Conservation (phyloP, 2,888 invertebrate genomes). For the Phytoseiulus persimilis region DNA sequence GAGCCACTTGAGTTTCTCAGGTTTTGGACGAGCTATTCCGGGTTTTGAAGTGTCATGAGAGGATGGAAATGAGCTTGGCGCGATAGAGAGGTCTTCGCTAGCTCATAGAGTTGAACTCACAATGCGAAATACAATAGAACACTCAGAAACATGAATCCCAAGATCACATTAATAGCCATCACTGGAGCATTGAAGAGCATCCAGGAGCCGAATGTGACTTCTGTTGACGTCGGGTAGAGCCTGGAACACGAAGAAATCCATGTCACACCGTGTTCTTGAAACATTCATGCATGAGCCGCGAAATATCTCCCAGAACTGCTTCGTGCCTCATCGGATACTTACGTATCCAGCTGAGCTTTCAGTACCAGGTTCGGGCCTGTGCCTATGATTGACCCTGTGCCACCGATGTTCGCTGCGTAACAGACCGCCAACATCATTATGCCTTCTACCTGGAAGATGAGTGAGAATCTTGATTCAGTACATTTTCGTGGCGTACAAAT, state of each 20-base stretch:
- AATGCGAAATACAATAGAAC: background rate
- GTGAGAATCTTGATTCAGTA: too few species aligned
- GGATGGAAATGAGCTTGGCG: too few species aligned
- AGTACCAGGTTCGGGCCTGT: slow-evolving; percentile 56
- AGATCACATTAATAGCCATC: slow-evolving; percentile 67
- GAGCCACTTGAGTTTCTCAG: too few species aligned
- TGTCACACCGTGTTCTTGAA: background rate
- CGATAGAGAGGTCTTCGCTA: too few species aligned
- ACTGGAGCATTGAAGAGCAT: slow-evolving; percentile 75
- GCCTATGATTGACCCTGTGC: slow-evolving; percentile 67
- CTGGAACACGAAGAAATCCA: background rate
- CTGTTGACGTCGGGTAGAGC: slow-evolving; percentile 48
- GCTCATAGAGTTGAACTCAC: slow-evolving; percentile 8
- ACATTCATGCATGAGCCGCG: background rate
- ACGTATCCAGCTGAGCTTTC: slow-evolving; percentile 49
- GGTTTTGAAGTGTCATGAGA: too few species aligned
- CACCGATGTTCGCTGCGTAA: slow-evolving; percentile 61
- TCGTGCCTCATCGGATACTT: slow-evolving; percentile 37
- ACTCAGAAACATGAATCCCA: slow-evolving; percentile 61
- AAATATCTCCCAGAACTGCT: background rate
- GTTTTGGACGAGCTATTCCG: too few species aligned
- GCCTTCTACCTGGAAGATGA: background rate
- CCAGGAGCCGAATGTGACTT: slow-evolving; percentile 72
- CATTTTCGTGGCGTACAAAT: too few species aligned
- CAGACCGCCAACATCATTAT: slow-evolving; percentile 28